Conservation (phyloP, 2,888 invertebrate species). For the Norana najaformis region DNA sequence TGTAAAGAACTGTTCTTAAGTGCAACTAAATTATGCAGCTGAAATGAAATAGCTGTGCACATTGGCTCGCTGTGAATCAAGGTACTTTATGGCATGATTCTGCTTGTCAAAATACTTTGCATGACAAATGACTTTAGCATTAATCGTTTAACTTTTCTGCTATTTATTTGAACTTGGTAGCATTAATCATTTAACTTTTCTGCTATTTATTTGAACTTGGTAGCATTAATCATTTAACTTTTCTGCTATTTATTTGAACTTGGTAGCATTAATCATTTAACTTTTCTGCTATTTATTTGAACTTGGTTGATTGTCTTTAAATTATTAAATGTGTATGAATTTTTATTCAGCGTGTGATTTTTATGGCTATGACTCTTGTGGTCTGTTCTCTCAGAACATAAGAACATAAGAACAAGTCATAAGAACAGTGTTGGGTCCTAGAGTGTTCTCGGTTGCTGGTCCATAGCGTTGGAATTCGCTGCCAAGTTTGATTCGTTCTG, state of each 20-base stretch:
- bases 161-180: neutral
- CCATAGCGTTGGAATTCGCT: too few species aligned
- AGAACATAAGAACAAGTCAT: too few species aligned
- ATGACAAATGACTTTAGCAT: neutral
- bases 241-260: neutral
- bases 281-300: neutral
- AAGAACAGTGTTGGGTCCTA: too few species aligned
- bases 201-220: neutral
- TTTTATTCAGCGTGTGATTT: neutral
- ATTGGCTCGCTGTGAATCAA: too few species aligned
- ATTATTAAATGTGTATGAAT: neutral
- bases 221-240: neutral
- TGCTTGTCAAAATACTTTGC: neutral
- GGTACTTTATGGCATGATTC: neutral
- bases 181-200: neutral
- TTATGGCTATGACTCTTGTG: too few species aligned
- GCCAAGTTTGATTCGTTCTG: too few species aligned
- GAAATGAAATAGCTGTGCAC: too few species aligned
- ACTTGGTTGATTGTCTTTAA: neutral
- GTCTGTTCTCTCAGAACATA: too few species aligned
- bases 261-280: neutral
- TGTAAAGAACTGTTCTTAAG: too few species aligned
- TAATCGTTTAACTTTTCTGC: neutral
- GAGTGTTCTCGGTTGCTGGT: too few species aligned
- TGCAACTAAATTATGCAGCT: too few species aligned